Conservation (phyloP, 2,797 vertebrate genomes). For the Hoplostethus atlanticus region DNA sequence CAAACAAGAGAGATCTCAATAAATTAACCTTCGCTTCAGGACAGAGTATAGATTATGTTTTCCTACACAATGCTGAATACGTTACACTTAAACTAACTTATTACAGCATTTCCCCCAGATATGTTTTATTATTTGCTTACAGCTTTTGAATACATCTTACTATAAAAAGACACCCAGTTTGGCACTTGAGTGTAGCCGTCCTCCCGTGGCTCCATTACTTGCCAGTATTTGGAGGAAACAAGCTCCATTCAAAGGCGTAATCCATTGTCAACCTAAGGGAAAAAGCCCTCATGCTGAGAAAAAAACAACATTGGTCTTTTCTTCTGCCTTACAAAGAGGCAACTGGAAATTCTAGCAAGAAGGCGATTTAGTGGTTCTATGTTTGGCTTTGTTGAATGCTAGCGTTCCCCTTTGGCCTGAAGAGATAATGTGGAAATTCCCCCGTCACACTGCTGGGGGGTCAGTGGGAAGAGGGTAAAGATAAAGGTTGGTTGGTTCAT, state of each 20-base stretch:
- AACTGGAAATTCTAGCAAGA: slow-evolving; percentile 14
- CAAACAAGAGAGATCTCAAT: neutral
- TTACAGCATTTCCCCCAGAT: neutral
- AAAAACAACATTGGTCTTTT: slow-evolving; percentile 29
- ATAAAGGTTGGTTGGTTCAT: neutral
- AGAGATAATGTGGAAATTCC: slow-evolving; percentile 1
- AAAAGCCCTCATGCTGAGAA: slow-evolving; percentile 31
- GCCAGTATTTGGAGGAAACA: slow-evolving; percentile 12
- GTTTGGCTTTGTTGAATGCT: slow-evolving; percentile 17
- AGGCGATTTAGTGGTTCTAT: slow-evolving; percentile 1
- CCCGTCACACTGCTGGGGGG: neutral
- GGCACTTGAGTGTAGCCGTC: neutral
- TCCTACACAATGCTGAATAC: neutral
- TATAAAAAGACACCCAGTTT: slow-evolving; percentile 5
- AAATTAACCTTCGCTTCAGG: neutral
- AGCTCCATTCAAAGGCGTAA: slow-evolving; percentile 28
- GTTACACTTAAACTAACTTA: slow-evolving; percentile 1
- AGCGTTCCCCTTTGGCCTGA: neutral
- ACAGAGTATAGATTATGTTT: slow-evolving; percentile 7
- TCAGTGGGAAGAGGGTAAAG: neutral
- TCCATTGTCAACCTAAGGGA: slow-evolving; percentile 32
- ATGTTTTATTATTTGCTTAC: neutral
- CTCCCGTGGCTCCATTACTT: slow-evolving; percentile 17
- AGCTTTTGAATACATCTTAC: slow-evolving; percentile 5
- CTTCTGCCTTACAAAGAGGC: slow-evolving; percentile 17